Evolutionary conservation across 2,888 invertebrate genomes (phyloP).

Genomic region (Brenthis ino): DNA sequence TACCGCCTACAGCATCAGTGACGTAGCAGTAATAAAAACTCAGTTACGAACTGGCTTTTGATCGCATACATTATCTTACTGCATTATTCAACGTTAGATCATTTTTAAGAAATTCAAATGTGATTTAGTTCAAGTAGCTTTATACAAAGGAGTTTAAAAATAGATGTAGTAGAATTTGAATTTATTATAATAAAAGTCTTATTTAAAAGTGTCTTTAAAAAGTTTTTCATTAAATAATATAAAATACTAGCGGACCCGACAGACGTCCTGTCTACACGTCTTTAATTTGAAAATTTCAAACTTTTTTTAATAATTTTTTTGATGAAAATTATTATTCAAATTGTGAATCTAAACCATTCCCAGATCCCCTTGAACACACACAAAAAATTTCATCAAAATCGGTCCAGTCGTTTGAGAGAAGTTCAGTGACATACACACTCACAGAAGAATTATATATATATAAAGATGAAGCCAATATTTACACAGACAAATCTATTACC

Average conservation of each 20-base stretch:
- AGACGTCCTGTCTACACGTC: too few relatives aligned
- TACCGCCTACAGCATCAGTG: conserved; percentile 19
- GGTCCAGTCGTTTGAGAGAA: too few relatives aligned
- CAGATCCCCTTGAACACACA: too few relatives aligned
- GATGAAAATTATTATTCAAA: too few relatives aligned
- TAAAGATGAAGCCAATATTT: neutral
- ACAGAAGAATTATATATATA: too few relatives aligned
- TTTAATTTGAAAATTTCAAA: too few relatives aligned
- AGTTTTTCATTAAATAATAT: neutral
- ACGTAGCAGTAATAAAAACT: conserved; percentile 19
- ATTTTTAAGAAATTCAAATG: conserved; percentile 1
- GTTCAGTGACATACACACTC: too few relatives aligned
- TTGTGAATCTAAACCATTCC: too few relatives aligned
- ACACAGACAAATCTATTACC: too few relatives aligned
- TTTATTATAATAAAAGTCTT: neutral
- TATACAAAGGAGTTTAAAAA: neutral
- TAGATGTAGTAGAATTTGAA: neutral
- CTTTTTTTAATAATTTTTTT: too few relatives aligned
- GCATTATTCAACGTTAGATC: conserved; percentile 10
- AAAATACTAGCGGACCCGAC: too few relatives aligned
- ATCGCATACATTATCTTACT: conserved; percentile 14
- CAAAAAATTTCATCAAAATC: too few relatives aligned
- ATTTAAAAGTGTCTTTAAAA: neutral
- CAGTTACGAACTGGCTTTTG: conserved; percentile 17
- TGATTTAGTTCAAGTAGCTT: conserved; percentile 11